Base-by-base conservation (phyloP, 2,113 vertebrate species). In the Cololabis saira region DNA sequence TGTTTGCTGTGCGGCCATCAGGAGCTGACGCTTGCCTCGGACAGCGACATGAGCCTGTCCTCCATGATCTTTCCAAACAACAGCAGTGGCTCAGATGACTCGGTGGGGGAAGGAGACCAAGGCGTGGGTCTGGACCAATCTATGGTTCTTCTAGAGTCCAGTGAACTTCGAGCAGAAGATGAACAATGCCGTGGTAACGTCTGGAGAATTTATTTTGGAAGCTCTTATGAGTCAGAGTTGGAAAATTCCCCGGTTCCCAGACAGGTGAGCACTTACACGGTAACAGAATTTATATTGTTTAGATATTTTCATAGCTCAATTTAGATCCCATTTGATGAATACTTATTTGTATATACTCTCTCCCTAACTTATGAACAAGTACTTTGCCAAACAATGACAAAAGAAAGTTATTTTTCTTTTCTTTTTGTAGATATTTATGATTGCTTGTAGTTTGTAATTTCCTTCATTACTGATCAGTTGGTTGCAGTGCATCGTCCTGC, bases 171-270 rank as follows among this genome's bases (percentile, higher is more conserved):
- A 58, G 88, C 90, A 21, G 95, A 95, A 55, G 92, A 95, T 0
- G 48, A 75, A 37, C 65, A 27, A 52, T 89, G 93, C 30, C 84
- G 79, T 4, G 84, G 90, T 50, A 97, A 96, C 37, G 86, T 97
- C 67, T 99, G 98, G 93, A 96, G 97, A 21, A 92, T 99, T 41
- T 99, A 99, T 90, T 99, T 98, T 37, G 98, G 96, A 82, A 99
- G 96, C 70, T 98, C 97, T 5, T 96, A 94, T 0, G 97, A 98
- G 76, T 98, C 96, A 5, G 97, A 98, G 68, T 80, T 94, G 45
- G 95, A 93, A 76, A 95, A 95, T 73, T 93, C 93, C 48, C 94
- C 93, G 2, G 84, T 92, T 55, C 95, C 94, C 69, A 96, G 95
- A 78, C 76, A 92, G 94, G 96, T 98, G 89, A 88, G 80, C 30